Base-by-base conservation (phyloP, 2,888 invertebrate genomes). In the Busseola fusca region DNA sequence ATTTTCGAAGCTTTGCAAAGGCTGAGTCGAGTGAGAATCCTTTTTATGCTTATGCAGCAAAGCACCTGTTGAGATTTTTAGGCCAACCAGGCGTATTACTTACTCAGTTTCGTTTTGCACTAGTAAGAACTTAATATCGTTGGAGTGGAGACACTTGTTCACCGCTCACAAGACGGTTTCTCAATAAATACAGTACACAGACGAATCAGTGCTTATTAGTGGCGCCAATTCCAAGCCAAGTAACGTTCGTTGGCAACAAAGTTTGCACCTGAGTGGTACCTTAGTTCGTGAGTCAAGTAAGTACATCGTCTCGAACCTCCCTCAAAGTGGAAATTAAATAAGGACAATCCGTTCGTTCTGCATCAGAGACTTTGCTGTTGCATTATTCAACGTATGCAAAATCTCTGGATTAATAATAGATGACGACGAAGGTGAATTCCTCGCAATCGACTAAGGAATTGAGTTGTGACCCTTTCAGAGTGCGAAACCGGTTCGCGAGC, bases 301-400 rank as follows among this genome's bases (percentile, higher is more conserved):
- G 69, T 66, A 76, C 86, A 87, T 80, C 75, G 79, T 84, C 84
- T 81, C 84, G 78, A 84, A 86, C 82, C 85, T 85, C 81, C 87
- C 85, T 87, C 85, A 82, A 86, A 89, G 88, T 89, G 86, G 84
- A 91, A 92, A 93, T 93, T 91, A 92, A 92, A 93, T 92, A 93
- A 91, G 83, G 89, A 91, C 91, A 93, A 92, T 93, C 91, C 88
- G 88, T 89, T 90, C 90, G 84, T 89, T 91, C 90, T 91, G 91
- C 92, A 90, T 89, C 90, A 89, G 86, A 86, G 84, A 88, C 86
- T 90, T 81, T 78, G 73, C 86, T 88, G 81, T 87, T 94, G 91
- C 91, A 94, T 93, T 90, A 94, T 94, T 94, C 93, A 94, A 86
- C 88, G 89, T 91, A 93, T 93, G 93, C 93, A 91, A 93, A 93